Evolutionary conservation across 2,113 vertebrate species (phyloP).

Genomic region (Casuarius casuarius): DNA sequence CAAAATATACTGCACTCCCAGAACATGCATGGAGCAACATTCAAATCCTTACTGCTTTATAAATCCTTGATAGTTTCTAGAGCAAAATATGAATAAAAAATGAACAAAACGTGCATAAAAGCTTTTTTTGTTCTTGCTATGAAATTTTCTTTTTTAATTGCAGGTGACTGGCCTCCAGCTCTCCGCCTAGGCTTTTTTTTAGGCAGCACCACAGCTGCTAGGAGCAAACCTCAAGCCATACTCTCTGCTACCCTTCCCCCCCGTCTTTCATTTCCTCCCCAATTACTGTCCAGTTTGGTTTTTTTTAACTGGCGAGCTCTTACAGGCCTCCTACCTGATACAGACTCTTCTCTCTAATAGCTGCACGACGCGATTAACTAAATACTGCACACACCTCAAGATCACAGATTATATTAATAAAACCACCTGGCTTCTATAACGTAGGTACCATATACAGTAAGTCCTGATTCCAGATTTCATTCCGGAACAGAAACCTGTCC

Average conservation of each 20-base stretch:
- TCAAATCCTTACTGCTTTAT: not conserved
- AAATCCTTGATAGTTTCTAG: not conserved
- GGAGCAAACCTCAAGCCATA: not conserved
- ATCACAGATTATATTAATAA: slow-evolving; percentile 1
- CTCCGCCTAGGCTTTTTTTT: not conserved
- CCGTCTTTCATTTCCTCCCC: not conserved
- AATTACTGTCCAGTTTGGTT: not conserved
- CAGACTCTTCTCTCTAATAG: slow-evolving; percentile 47
- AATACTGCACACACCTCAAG: slow-evolving; percentile 21
- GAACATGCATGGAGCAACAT: not conserved
- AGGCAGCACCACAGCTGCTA: not conserved
- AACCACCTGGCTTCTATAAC: slow-evolving; percentile 45
- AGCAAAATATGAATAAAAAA: not conserved
- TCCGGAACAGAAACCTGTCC: not conserved
- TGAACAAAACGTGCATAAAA: not conserved
- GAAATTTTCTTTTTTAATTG: not conserved
- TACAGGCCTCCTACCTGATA: not conserved
- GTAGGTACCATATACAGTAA: not conserved
- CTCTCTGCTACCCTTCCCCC: fast-evolving
- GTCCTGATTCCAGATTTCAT: not conserved
- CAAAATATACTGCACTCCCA: not conserved
- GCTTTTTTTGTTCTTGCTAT: not conserved
- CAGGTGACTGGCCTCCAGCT: not conserved
- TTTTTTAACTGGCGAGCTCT: not conserved
- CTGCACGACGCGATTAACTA: slow-evolving; percentile 46